Evolutionary conservation across 2,888 invertebrate genomes (phyloP).

Genomic region (Euzetes globulus): DNA sequence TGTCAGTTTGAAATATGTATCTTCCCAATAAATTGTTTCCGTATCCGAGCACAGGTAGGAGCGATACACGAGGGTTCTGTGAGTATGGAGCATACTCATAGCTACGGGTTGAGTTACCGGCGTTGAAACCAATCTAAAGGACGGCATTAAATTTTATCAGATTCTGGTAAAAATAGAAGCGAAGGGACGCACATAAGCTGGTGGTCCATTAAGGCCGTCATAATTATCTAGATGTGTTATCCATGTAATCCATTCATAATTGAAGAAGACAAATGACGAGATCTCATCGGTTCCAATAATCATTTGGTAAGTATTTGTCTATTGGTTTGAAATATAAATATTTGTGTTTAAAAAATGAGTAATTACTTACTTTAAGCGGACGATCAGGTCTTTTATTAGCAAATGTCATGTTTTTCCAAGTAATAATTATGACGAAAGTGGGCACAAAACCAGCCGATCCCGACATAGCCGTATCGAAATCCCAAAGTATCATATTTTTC

Average conservation of each 20-base stretch:
- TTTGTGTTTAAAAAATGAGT: too few species aligned
- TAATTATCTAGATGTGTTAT: conserved; percentile 79
- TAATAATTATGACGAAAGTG: conserved; percentile 78
- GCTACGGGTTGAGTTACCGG: conserved; percentile 82
- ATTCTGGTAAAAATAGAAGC: background rate
- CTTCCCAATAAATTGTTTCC: conserved; percentile 79
- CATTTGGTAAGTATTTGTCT: conserved; percentile 94
- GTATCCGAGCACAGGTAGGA: conserved; percentile 74
- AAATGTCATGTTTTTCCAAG: conserved; percentile 94
- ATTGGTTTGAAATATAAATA: conserved; percentile 38
- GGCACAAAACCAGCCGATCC: conserved; percentile 84
- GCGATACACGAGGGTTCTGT: conserved; percentile 72
- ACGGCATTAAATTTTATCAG: background rate
- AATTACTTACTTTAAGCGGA: conserved; percentile 33
- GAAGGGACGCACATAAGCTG: conserved; percentile 56
- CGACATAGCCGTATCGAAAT: conserved; percentile 46
- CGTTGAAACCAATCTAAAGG: conserved; percentile 77
- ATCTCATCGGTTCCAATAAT: conserved; percentile 86
- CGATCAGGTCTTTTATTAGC: conserved; percentile 48
- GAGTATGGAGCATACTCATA: conserved; percentile 85
- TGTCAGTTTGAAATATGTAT: conserved; percentile 90
- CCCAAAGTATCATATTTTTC: conserved; percentile 39
- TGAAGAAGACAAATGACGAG: conserved; percentile 87
- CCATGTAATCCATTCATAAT: conserved; percentile 85
- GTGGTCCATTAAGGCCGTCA: conserved; percentile 74